phyloP scores from a whole-genome alignment of 2,113 vertebrate species.

The Campylomormyrus numenius region DNA sequence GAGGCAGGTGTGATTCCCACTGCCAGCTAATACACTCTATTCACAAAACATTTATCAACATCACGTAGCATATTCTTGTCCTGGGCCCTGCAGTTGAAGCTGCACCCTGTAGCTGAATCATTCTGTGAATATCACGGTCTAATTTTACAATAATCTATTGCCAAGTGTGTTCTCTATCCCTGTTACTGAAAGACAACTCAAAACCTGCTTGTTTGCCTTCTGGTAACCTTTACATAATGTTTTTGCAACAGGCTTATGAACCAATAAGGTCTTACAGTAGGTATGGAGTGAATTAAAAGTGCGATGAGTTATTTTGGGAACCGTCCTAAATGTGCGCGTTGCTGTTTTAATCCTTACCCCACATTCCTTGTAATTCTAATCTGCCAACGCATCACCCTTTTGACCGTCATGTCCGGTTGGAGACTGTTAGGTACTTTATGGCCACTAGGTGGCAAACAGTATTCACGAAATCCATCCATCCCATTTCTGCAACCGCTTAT shows the following conservation, averaged over 20 bases:
- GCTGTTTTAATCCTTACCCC: not conserved
- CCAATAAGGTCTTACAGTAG: not conserved
- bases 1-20: not conserved
- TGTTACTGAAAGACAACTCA: not conserved
- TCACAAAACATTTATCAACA: not conserved
- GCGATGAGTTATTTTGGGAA: not conserved
- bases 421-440: not conserved
- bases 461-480: not conserved
- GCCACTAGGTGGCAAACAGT: not conserved
- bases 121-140: not conserved
- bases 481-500: not conserved
- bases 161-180: not conserved
- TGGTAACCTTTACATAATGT: not conserved
- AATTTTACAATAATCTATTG: not conserved
- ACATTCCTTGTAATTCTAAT: not conserved
- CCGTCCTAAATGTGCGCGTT: not conserved
- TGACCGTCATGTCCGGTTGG: not conserved
- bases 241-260: not conserved
- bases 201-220: not conserved
- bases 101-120: not conserved
- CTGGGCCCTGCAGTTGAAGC: not conserved
- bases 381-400: not conserved
- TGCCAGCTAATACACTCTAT: not conserved
- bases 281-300: not conserved
- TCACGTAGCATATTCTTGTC: not conserved